These are phyloP conservation scores for Nycticorax nycticorax DNA, from an alignment of 2,113 vertebrate species.

Conservation along the genomic window DNA sequence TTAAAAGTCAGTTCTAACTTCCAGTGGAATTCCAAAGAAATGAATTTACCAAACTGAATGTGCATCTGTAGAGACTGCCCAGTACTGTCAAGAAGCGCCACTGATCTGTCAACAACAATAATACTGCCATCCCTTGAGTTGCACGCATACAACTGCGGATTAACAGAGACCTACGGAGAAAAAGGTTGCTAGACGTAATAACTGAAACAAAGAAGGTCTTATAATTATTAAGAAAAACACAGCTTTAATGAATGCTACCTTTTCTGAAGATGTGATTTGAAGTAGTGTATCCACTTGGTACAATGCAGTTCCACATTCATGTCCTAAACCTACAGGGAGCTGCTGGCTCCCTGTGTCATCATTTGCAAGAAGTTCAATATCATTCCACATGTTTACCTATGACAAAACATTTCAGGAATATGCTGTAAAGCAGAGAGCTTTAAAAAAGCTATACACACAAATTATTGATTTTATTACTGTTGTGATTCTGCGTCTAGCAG, in stretches of 20 bases:
- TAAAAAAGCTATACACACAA: no score
- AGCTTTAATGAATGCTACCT: slow-evolving; percentile 70
- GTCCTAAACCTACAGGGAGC: slow-evolving; percentile 73
- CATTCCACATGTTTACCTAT: slow-evolving; percentile 83
- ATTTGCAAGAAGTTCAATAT: slow-evolving; percentile 85
- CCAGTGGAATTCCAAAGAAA: neutral
- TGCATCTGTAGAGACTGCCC: slow-evolving; percentile 85
- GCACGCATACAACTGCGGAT: slow-evolving; percentile 77
- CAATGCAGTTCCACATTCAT: slow-evolving; percentile 81
- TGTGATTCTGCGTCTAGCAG: neutral
- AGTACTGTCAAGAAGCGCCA: slow-evolving; percentile 85
- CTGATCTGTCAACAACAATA: slow-evolving; percentile 84
- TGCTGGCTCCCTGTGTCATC: slow-evolving; percentile 85
- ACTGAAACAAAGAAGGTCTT: neutral
- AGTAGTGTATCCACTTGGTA: slow-evolving; percentile 89
- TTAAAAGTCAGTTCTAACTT: neutral
- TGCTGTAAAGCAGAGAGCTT: neutral
- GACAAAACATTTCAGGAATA: neutral
- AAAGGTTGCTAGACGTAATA: neutral
- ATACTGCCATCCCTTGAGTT: slow-evolving; percentile 80
- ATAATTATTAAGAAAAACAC: no score
- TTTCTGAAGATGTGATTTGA: slow-evolving; percentile 82
- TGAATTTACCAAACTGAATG: slow-evolving; percentile 86
- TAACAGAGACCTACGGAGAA: slow-evolving; percentile 72
- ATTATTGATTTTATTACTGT: rapidly evolving